Conservation (phyloP, 2,797 vertebrate genomes). For the Dallia pectoralis region DNA sequence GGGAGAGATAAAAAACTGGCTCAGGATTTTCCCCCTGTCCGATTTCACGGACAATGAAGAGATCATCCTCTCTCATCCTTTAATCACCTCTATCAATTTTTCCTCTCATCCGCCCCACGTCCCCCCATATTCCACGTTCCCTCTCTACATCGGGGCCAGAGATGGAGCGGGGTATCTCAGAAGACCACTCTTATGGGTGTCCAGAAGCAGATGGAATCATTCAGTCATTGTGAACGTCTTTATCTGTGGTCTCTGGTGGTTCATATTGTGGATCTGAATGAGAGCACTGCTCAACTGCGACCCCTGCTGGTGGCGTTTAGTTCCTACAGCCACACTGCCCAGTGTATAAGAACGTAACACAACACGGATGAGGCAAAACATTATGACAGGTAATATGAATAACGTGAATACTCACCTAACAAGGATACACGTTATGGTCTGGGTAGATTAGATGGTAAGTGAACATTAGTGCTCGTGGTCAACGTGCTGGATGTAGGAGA, state of each 20-base stretch:
- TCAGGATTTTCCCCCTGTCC: constrained; percentile 40
- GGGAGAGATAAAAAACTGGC: constrained; percentile 20
- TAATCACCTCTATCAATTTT: constrained; percentile 64
- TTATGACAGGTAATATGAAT: too few relatives aligned
- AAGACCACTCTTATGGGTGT: not conserved
- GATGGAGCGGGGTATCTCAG: not conserved
- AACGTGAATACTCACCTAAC: too few relatives aligned
- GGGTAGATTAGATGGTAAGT: too few relatives aligned
- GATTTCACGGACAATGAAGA: constrained; percentile 64
- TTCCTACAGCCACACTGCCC: constrained; percentile 16
- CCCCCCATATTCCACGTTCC: not conserved
- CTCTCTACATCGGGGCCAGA: not conserved
- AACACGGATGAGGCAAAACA: too few relatives aligned
- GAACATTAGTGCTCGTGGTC: too few relatives aligned
- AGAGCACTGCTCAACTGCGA: constrained; percentile 15
- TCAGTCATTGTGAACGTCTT: constrained; percentile 19
- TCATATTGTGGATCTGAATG: not conserved
- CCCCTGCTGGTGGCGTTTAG: constrained; percentile 35
- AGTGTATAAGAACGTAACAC: not conserved
- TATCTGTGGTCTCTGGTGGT: constrained; percentile 9
- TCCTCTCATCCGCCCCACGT: constrained; percentile 23
- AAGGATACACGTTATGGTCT: too few relatives aligned
- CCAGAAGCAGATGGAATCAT: not conserved
- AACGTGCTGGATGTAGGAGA: too few relatives aligned
- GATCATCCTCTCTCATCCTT: constrained; percentile 77